Conservation (phyloP, 2,113 vertebrate genomes). For the Percina caprodes region DNA sequence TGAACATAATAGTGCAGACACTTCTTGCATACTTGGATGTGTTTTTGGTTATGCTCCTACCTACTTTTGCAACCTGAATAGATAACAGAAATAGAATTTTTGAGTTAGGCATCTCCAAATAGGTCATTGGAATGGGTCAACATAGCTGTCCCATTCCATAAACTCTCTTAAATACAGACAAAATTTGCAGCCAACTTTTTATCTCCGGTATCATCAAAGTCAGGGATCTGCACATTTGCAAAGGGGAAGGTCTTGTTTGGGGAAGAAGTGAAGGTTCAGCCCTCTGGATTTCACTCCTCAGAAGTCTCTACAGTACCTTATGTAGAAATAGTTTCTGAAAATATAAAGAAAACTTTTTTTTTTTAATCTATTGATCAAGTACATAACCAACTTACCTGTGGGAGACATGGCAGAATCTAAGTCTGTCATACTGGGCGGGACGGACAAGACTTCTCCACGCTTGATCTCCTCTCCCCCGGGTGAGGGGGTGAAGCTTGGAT, state of each 20-base stretch:
- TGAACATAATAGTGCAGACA: background rate
- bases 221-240: background rate
- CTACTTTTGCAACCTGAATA: background rate
- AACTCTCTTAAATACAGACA: background rate
- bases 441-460: conserved; percentile 79
- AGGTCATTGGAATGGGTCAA: background rate
- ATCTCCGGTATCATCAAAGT: background rate
- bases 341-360: background rate
- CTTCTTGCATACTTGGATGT: background rate
- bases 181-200: background rate
- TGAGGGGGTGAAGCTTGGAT: conserved; percentile 69
- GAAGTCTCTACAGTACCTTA: background rate
- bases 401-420: conserved; percentile 66
- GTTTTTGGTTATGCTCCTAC: background rate
- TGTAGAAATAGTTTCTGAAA: background rate
- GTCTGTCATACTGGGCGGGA: conserved; percentile 54
- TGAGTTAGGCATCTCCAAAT: background rate
- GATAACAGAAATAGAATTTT: background rate
- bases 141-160: background rate
- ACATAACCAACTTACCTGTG: conserved; percentile 80
- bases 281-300: background rate
- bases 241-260: background rate
- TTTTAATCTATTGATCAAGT: background rate
- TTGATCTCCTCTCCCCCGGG: conserved; percentile 78
- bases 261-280: background rate